Percentiles rank a stretch among this genome's conserved stretches.
These are phyloP conservation scores for Lethrus apterus DNA, from an alignment of 1,140 invertebrate genomes.

Conservation along the genomic window DNA sequence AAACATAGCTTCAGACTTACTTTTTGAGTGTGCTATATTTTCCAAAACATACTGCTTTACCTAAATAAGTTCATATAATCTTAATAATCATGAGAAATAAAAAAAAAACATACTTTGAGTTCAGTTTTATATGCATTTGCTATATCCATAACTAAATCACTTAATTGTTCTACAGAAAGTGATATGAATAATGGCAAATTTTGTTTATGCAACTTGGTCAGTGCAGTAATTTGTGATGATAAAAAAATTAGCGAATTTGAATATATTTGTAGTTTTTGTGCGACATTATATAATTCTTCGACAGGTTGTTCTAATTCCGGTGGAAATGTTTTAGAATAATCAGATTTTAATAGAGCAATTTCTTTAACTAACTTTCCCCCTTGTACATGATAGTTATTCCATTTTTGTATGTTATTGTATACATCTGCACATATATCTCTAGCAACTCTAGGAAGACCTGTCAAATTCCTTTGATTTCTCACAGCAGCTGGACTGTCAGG, in stretches of 20 bases:
- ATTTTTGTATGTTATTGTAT: conserved; percentile 38
- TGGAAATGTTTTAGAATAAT: conserved; percentile 23
- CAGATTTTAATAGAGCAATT: conserved; percentile 29
- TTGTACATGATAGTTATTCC: conserved; percentile 36
- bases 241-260: conserved; percentile 20
- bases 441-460: conserved; percentile 33
- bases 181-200: conserved; percentile 32
- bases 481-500: conserved; percentile 28
- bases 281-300: conserved; percentile 25
- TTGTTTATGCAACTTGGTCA: conserved; percentile 31
- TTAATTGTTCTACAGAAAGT: conserved; percentile 20
- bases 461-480: conserved; percentile 35
- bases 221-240: conserved; percentile 26
- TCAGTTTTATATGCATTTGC: conserved; percentile 30
- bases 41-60: conserved; percentile 34
- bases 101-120: conserved; percentile 28
- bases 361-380: conserved; percentile 32
- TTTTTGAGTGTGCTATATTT: conserved; percentile 35
- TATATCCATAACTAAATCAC: conserved; percentile 22
- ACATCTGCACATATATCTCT: conserved; percentile 37
- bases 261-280: conserved; percentile 20
- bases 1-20: conserved; percentile 34
- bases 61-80: conserved; percentile 23
- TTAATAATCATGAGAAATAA: conserved; percentile 8
- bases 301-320: conserved; percentile 26